Base-by-base conservation (phyloP, 2,888 invertebrate species). In the Yponomeuta malinellus region DNA sequence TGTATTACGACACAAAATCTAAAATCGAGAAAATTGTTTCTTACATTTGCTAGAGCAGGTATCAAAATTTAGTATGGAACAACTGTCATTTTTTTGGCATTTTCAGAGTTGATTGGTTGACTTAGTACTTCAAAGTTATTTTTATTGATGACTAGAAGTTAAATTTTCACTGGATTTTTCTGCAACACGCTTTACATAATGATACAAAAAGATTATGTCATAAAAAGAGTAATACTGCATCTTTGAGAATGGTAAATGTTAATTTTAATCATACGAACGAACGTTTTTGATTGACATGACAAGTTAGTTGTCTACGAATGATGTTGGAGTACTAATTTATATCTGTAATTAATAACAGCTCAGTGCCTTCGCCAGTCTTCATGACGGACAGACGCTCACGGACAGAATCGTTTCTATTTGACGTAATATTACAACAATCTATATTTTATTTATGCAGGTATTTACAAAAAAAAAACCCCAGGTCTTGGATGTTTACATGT, bases 301-400 rank as follows among this genome's bases (percentile, higher is more conserved):
- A 15, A 12, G 15, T 59, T 59, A 59, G 12, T 15, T 59, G 52
- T 12, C 15, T 59, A 15, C 10, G 52, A 59, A 15, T 59, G 15
- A 59, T 59, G 15, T 59, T 59, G 6, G 12, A 59, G 52, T 59
- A 15, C 15, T 59, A 59, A 59, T 59, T 59, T 59, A 59, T 59
- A 12, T 65, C 63, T 31, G 70, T 29, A 65, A 69, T 69, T 71
- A 72, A 73, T 64, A 70, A 59, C 52, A 15, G 52, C 15, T 59
- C 15, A 10, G 15, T 59, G 15, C 8, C 15, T 59, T 59, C 15
- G 12, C 15, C 15, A 59, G 52, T 6, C 52, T 59, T 59, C 43
- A 43, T 43, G 15, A 59, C 15, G 1, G 52, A 59, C 52, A 15
- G 15, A 15, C 52, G 1, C 52, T 15, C 52, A 15, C 52, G 15